Base-by-base conservation (phyloP, 2,888 invertebrate genomes). In the Helleia helle region DNA sequence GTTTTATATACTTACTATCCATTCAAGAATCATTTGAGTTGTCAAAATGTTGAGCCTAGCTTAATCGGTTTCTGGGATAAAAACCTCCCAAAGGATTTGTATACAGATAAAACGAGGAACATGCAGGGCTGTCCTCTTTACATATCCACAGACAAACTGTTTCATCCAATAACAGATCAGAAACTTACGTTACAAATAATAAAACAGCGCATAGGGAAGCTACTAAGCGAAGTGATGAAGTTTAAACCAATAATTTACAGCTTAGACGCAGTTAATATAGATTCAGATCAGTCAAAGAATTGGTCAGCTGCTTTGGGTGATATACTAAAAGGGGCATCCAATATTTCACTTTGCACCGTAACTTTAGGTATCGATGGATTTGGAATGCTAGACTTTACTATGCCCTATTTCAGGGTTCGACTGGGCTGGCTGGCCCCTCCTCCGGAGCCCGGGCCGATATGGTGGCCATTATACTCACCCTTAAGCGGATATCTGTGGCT, bases 371-470 rank as follows among this genome's bases (percentile, higher is more conserved):
- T 66, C 1, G 72, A 76, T 12, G 59, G 61, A 46, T 46, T 63
- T 18, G 66, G 65, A 2, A 50, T 68, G 26, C 41, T 77, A 18
- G 72, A 71, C 46, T 76, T 65, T 48, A 67, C 73, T 4, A 50
- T 63, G 24, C 70, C 75, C 0, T 77, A 74, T 52, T 75, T 71
- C 28, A 60, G 71, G 44, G 62, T 74, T 17, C 63, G 66, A 1
- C 46, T 77, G 22, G 65, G 68, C 2, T 77, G 77, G 76, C 28
- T 79, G 4, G 73, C 71, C 1, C 75, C 77, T 2, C 74, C 77
- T 0, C 49, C 69, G 3, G 46, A 50, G 2, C 50, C 67, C 1
- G 71, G 70, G 0, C 62, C 72, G 0, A 59, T 60, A 4, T 71
- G 68, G 66, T 74, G 71, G 67, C 58, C 71, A 3, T 52, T 77